phyloP scores from a whole-genome alignment of 53 echinoderm and acorn worm species.

The Apostichopus leukothele region DNA sequence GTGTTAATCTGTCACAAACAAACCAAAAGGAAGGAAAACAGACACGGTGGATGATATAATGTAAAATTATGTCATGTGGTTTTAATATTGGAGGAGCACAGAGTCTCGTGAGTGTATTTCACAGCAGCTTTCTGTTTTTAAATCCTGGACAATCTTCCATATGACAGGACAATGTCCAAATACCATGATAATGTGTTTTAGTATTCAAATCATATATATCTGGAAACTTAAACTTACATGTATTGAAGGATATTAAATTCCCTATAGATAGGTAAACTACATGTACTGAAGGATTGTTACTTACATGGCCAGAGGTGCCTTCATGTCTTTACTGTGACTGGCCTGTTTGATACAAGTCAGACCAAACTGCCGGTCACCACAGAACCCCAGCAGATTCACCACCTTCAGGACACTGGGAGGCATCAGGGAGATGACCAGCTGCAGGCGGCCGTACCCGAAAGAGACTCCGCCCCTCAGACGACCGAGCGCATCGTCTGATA shows the following conservation, averaged over 20 bases:
- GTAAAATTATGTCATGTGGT: too few species aligned
- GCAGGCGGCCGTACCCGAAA: constrained; percentile 90
- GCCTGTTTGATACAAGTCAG: constrained; percentile 77
- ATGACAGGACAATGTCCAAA: constrained; percentile 59
- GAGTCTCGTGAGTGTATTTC: too few species aligned
- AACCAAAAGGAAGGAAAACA: too few species aligned
- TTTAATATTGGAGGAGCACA: too few species aligned
- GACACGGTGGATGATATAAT: too few species aligned
- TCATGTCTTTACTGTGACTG: constrained; percentile 92
- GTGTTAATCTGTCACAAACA: too few species aligned
- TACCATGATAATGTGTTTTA: not conserved
- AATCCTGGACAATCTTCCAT: too few species aligned
- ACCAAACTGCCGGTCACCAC: constrained; percentile 83
- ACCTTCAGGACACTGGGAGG: constrained; percentile 91
- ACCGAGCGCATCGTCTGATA: constrained; percentile 58
- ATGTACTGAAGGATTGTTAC: constrained; percentile 25
- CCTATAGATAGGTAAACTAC: too few species aligned
- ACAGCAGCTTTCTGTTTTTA: too few species aligned
- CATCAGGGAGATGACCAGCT: constrained; percentile 96
- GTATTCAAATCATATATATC: not conserved
- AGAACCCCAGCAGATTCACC: constrained; percentile 93
- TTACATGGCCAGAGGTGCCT: constrained; percentile 94
- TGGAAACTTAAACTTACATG: too few species aligned
- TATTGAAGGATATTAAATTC: too few species aligned
- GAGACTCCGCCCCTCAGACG: constrained; percentile 75